These are phyloP conservation scores for Toxonevra muliebris DNA, from an alignment of 2,888 invertebrate genomes.

Conservation along the genomic window DNA sequence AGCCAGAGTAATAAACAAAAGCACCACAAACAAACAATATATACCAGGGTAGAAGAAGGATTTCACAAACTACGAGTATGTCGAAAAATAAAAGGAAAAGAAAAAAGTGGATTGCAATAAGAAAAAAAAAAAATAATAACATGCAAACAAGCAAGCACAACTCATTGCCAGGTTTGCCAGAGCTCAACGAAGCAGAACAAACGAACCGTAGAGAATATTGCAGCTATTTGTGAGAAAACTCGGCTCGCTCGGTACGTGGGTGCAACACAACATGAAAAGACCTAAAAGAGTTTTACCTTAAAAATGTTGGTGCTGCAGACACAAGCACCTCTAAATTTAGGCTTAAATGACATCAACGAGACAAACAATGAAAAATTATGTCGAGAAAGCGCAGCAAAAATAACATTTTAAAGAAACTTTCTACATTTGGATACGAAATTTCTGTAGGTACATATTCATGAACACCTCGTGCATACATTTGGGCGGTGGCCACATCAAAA, in stretches of 20 bases:
- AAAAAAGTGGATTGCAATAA: too few species aligned
- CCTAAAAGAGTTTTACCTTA: neutral
- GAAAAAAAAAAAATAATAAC: too few species aligned
- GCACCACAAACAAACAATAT: neutral
- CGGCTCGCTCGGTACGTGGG: neutral
- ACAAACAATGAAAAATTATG: slow-evolving; percentile 51
- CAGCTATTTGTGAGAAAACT: neutral
- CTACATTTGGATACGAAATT: slow-evolving; percentile 39
- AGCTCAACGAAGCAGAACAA: too few species aligned
- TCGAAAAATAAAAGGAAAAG: too few species aligned
- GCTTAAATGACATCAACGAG: slow-evolving; percentile 41
- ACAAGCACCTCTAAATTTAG: slow-evolving; percentile 23
- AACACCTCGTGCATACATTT: neutral
- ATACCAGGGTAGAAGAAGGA: too few species aligned
- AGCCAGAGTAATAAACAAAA: neutral
- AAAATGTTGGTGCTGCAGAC: neutral
- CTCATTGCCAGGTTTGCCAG: too few species aligned
- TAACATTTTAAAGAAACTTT: slow-evolving; percentile 38
- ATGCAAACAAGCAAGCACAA: too few species aligned
- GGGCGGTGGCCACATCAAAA: slow-evolving; percentile 1
- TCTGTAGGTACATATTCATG: too few species aligned
- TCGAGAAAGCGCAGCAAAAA: slow-evolving; percentile 35
- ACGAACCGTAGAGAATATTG: neutral
- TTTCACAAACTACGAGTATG: too few species aligned
- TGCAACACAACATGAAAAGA: neutral